Evolutionary conservation across 2,888 invertebrate species (phyloP).

Genomic region (Pyrochroa serraticornis): DNA sequence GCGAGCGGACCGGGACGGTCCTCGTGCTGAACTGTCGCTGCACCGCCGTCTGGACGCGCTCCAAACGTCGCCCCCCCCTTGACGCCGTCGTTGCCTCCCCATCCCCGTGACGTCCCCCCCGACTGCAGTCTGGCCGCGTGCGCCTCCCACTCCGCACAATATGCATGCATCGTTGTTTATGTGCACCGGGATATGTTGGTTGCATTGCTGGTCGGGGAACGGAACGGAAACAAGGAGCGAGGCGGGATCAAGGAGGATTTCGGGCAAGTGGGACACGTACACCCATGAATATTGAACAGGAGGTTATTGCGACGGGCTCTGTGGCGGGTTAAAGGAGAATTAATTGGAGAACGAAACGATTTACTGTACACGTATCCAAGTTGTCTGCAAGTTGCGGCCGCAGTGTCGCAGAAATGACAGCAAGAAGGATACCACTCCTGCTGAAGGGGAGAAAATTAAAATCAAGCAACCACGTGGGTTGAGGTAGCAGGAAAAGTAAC

Average conservation of each 20-base stretch:
- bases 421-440: too few species aligned
- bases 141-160: conserved; percentile 36
- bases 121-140: conserved; percentile 29
- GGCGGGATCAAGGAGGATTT: background rate
- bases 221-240: background rate
- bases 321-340: too few species aligned
- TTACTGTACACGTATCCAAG: too few species aligned
- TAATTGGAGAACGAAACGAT: too few species aligned
- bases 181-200: conserved; percentile 38
- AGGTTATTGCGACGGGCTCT: too few species aligned
- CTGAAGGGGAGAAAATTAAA: too few species aligned
- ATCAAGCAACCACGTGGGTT: too few species aligned
- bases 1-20: conserved; percentile 43
- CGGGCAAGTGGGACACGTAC: too few species aligned
- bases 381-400: too few species aligned
- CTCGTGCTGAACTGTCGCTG: conserved; percentile 56
- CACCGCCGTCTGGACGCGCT: conserved; percentile 54
- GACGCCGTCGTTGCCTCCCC: conserved; percentile 30
- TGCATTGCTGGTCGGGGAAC: background rate
- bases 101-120: conserved; percentile 13
- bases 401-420: too few species aligned
- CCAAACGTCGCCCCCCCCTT: conserved; percentile 45
- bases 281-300: too few species aligned
- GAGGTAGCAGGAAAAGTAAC: too few species aligned
- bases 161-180: conserved; percentile 49